Conservation (phyloP, 2,113 vertebrate genomes). For the Tympanuchus pallidicinctus region DNA sequence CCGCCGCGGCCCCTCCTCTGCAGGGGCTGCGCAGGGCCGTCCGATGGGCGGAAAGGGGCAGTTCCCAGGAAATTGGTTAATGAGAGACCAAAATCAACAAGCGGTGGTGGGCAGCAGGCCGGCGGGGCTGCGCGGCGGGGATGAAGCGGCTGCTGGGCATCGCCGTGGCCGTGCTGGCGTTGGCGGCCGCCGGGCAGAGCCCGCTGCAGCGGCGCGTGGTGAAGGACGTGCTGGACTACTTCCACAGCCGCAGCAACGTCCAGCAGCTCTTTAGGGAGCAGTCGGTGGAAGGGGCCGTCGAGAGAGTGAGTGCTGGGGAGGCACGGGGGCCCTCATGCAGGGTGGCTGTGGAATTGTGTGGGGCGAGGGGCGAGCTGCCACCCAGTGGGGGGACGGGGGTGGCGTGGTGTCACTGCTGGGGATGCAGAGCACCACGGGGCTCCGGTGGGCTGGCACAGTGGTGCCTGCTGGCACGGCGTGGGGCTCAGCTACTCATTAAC, state of each 20-base stretch:
- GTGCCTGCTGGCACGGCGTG: background rate
- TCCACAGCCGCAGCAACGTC: constrained; percentile 19
- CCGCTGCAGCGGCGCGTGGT: constrained; percentile 4
- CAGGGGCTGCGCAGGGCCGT: background rate
- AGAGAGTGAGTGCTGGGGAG: background rate
- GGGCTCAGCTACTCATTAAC: background rate
- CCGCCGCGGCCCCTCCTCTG: background rate
- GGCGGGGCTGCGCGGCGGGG: background rate
- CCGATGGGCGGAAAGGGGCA: background rate
- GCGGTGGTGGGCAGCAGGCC: background rate
- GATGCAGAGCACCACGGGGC: no score
- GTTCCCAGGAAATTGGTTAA: constrained; percentile 21
- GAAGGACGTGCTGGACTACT: constrained; percentile 12
- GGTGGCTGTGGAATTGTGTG: no score
- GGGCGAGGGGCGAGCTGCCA: background rate
- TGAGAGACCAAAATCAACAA: background rate
- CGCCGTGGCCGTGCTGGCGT: background rate
- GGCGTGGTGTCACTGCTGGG: background rate
- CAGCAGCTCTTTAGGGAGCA: constrained; percentile 10
- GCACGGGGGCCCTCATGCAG: no score
- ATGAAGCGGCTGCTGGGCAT: constrained; percentile 2
- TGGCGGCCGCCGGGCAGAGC: background rate
- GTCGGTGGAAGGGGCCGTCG: background rate
- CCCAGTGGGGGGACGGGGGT: background rate
- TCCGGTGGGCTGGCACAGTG: background rate